Conservation (phyloP, 2,888 invertebrate species). For the Acheta domesticus region DNA sequence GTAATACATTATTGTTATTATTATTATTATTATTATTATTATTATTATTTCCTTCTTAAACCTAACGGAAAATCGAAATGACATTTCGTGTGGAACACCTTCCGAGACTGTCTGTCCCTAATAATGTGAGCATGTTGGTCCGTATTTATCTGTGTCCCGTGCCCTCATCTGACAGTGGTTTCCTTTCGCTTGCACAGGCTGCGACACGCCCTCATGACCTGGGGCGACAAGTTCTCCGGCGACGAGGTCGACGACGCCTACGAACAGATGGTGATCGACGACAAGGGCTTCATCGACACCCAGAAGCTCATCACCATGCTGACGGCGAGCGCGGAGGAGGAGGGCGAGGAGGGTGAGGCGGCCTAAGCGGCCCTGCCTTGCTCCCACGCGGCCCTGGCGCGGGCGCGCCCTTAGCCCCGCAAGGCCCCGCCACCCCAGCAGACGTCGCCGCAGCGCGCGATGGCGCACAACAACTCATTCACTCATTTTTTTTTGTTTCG, state of each 20-base stretch:
- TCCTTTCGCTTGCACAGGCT: conserved; percentile 52
- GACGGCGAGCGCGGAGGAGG: conserved; percentile 78
- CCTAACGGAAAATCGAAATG: too few relatives aligned
- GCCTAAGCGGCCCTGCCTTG: conserved; percentile 33
- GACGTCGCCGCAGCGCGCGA: not conserved
- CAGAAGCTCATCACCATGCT: conserved; percentile 81
- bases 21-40: too few relatives aligned
- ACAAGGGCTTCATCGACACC: conserved; percentile 86
- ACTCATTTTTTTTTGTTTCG: not conserved
- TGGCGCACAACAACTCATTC: not conserved
- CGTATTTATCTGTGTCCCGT: too few relatives aligned
- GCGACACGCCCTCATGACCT: conserved; percentile 87
- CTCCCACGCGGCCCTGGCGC: not conserved
- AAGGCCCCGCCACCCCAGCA: not conserved
- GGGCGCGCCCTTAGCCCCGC: conserved; percentile 1
- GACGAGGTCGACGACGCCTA: conserved; percentile 89
- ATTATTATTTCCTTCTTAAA: too few relatives aligned
- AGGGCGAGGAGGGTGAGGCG: conserved; percentile 50
- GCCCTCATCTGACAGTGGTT: too few relatives aligned
- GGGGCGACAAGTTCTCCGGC: conserved; percentile 87
- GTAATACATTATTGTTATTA: too few relatives aligned
- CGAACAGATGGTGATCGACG: conserved; percentile 90
- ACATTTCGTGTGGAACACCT: too few relatives aligned
- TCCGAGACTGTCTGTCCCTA: too few relatives aligned
- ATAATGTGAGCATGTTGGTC: too few relatives aligned